Percentiles rank a stretch among this genome's conserved stretches.
These are phyloP conservation scores for Cotesia glomerata DNA, from an alignment of 1,140 invertebrate genomes.

Conservation along the genomic window DNA sequence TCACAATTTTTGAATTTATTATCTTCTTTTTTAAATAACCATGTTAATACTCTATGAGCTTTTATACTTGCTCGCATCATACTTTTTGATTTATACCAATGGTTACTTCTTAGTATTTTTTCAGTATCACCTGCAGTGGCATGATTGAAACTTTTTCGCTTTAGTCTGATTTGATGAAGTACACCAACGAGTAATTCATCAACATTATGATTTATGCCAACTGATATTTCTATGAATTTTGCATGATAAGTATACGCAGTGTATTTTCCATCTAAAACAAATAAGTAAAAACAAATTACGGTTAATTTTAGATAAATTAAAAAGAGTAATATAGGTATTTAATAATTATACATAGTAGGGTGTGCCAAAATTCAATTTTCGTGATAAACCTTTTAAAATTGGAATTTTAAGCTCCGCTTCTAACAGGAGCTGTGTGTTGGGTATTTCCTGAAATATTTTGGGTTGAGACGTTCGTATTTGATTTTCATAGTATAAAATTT, in stretches of 20 bases:
- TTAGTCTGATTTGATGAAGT: constrained; percentile 81
- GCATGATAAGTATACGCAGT: constrained; percentile 83
- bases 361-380: too few relatives aligned
- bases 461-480: too few relatives aligned
- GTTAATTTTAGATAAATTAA: too few relatives aligned
- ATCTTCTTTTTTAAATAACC: constrained; percentile 88
- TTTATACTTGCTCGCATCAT: constrained; percentile 86
- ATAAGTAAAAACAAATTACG: background rate
- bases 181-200: constrained; percentile 85
- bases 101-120: constrained; percentile 46
- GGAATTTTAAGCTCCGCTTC: too few relatives aligned
- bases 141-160: constrained; percentile 68
- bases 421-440: too few relatives aligned
- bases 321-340: too few relatives aligned
- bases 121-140: constrained; percentile 59
- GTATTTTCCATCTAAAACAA: constrained; percentile 76
- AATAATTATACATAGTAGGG: too few relatives aligned
- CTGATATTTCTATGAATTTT: constrained; percentile 89
- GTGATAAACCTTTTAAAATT: too few relatives aligned
- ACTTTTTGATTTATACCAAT: constrained; percentile 84
- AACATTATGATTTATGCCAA: constrained; percentile 89
- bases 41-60: constrained; percentile 86
- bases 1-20: constrained; percentile 91
- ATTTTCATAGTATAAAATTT: too few relatives aligned
- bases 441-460: too few relatives aligned